Evolutionary conservation across 2,797 vertebrate genomes (phyloP), one percentile per base, ranked within the genome.

Genomic region (Tenualosa ilisha): DNA sequence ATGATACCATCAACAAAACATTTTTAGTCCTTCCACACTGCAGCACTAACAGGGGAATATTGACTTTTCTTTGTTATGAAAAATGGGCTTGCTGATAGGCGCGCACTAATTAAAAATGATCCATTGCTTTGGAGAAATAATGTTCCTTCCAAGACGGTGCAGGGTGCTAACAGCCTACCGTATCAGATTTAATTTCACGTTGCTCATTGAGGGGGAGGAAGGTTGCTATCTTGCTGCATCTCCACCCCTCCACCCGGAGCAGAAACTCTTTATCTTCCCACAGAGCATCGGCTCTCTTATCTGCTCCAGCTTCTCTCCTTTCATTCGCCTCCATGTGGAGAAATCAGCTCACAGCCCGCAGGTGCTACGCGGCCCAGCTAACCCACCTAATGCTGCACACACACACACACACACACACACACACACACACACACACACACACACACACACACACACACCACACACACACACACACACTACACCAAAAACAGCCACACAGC

Each of bases 61-160:
- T 88, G 84, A 88, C 84, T 85, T 85, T 85, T 81, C 59, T 87
- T 89, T 85, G 82, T 90, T 86, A 86, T 85, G 83, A 88, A 84
- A 88, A 85, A 65, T 59, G 72, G 85, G 87, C 88, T 88, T 8
- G 75, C 40, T 13, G 90, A 91, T 86, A 91, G 86, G 65, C 81
- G 81, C 50, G 72, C 53, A 65, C 87, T 91, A 87, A 91, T 91
- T 89, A 91, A 89, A 90, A 89, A 89, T 85, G 84, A 90, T 85
- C 79, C 85, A 89, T 49, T 20, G 81, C 83, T 86, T 89, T 89
- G 85, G 83, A 88, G 51, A 86, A 81, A 85, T 46, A 72, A 83
- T 85, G 84, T 82, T 87, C 20, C 53, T 68, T 86, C 86, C 82
- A 81, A 87, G 81, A 86, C 61, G 46, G 53, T 72, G 51, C 68